phyloP scores from a whole-genome alignment of 2,797 vertebrate genomes.

The Morelia viridis region DNA sequence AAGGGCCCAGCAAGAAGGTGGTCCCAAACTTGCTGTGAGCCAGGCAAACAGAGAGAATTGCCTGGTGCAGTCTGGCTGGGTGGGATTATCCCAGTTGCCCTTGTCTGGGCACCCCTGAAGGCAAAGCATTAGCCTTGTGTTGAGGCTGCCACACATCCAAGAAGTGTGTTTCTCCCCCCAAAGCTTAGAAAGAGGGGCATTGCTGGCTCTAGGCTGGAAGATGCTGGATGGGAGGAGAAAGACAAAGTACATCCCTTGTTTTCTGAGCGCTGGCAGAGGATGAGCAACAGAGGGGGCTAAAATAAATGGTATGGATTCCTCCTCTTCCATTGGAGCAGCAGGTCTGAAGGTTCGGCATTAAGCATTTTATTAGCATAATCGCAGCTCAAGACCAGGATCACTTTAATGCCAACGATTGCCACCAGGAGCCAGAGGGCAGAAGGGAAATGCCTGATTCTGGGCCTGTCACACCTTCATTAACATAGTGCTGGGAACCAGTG shows the following conservation, averaged over 20 bases:
- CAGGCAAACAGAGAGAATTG: constrained; percentile 7
- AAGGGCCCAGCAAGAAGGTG: constrained; percentile 17
- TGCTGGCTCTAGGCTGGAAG: neutral
- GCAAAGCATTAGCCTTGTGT: neutral
- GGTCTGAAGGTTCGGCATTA: neutral
- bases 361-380: constrained; percentile 6
- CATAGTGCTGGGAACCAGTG: neutral
- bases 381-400: neutral
- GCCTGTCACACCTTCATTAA: neutral
- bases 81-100: constrained; percentile 36
- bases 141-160: neutral
- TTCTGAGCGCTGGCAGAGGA: neutral
- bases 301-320: neutral
- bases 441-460: neutral
- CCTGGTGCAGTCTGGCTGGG: neutral
- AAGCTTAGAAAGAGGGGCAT: neutral
- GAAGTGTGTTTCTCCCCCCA: neutral
- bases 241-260: constrained; percentile 21
- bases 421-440: neutral
- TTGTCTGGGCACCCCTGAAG: constrained; percentile 22
- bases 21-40: constrained; percentile 43
- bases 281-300: constrained; percentile 25
- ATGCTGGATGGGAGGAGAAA: neutral
- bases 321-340: neutral
- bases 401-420: neutral